Conservation (phyloP, 2,888 invertebrate genomes). For the Drosophila atripex region DNA sequence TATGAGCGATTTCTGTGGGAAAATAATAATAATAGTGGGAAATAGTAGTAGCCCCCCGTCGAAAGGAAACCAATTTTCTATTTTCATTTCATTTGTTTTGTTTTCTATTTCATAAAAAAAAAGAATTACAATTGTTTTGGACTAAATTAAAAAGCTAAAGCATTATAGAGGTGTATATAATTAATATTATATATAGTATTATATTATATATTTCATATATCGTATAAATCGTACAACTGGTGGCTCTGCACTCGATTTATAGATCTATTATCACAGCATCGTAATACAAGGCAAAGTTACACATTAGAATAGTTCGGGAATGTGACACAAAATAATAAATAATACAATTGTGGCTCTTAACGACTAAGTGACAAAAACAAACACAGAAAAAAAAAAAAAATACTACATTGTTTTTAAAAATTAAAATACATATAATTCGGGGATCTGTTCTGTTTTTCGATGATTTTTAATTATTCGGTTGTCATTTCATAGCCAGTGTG, state of each 20-base stretch:
- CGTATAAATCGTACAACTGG: constrained; percentile 1
- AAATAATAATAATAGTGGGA: too few species aligned
- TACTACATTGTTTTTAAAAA: not conserved
- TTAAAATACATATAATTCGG: constrained; percentile 7
- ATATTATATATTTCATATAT: not conserved
- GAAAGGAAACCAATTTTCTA: not conserved
- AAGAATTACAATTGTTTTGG: not conserved
- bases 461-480: constrained; percentile 19
- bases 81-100: constrained; percentile 6
- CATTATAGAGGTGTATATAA: constrained; percentile 6
- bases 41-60: too few species aligned
- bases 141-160: constrained; percentile 6
- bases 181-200: not conserved
- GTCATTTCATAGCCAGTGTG: constrained; percentile 27
- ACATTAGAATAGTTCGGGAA: constrained; percentile 33
- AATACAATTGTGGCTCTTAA: constrained; percentile 36
- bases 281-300: constrained; percentile 66
- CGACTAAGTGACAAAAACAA: constrained; percentile 1
- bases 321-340: constrained; percentile 45
- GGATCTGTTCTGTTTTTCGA: not conserved
- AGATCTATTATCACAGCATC: constrained; percentile 67
- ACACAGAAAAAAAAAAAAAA: too few species aligned
- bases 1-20: constrained; percentile 38
- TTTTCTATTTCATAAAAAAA: constrained; percentile 13
- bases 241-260: constrained; percentile 45